phyloP scores from a whole-genome alignment of 1,140 invertebrate genomes.

The Cryptotermes secundus region DNA sequence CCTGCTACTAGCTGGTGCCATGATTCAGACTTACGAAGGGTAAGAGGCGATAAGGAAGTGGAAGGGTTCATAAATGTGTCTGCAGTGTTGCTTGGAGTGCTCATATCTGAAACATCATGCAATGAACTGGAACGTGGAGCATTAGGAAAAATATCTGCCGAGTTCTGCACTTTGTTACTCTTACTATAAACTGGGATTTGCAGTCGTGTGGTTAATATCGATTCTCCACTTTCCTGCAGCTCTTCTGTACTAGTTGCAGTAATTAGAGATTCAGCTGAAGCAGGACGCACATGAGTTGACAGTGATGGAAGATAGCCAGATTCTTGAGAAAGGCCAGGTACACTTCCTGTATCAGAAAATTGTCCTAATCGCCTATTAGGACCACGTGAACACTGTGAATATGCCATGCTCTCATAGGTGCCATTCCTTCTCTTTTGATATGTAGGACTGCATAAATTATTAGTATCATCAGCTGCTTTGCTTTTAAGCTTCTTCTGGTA shows the following conservation, averaged over 20 bases:
- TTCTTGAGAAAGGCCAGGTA: not conserved
- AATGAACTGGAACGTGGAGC: conserved; percentile 28
- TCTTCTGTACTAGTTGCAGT: conserved; percentile 41
- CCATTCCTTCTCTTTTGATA: not conserved
- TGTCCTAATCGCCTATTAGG: not conserved
- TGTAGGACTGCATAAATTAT: not conserved
- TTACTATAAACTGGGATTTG: conserved; percentile 44
- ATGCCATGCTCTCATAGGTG: not conserved
- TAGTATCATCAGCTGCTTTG: not conserved
- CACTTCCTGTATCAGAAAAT: not conserved
- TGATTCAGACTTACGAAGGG: conserved; percentile 74
- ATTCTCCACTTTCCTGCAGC: conserved; percentile 45
- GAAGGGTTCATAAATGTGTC: not conserved
- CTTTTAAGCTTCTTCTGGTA: conserved; percentile 15
- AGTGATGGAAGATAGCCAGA: not conserved
- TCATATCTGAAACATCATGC: conserved; percentile 25
- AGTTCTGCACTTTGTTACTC: conserved; percentile 1
- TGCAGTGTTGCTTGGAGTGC: conserved; percentile 40
- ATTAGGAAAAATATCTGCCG: not conserved
- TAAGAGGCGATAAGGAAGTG: conserved; percentile 37
- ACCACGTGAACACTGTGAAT: not conserved
- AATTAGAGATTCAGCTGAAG: conserved; percentile 34
- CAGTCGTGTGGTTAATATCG: conserved; percentile 49
- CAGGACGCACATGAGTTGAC: conserved; percentile 22
- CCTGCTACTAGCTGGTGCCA: conserved; percentile 67